These are phyloP conservation scores for Onychomys arenicola DNA, from an alignment of 2,797 vertebrate species.

Conservation along the genomic window DNA sequence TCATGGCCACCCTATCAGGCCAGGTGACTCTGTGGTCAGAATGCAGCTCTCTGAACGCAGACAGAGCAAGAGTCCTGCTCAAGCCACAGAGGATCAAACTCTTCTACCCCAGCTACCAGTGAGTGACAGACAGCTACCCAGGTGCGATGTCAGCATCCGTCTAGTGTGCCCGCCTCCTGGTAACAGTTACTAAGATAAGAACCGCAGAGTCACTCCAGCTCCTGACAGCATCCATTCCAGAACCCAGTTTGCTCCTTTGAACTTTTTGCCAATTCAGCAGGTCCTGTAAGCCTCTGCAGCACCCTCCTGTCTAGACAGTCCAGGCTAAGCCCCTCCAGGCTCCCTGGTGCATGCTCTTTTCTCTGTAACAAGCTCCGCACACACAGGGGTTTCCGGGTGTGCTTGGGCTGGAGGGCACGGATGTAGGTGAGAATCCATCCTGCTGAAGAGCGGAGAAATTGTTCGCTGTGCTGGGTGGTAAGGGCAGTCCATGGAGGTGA, in stretches of 20 bases:
- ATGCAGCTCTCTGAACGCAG: not conserved
- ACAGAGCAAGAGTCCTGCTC: not conserved
- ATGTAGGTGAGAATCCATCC: not conserved
- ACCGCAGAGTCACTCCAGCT: not conserved
- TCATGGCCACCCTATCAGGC: too few species aligned
- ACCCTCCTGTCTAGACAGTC: not conserved
- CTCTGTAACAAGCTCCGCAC: not conserved
- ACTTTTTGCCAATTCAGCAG: not conserved
- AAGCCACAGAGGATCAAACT: not conserved
- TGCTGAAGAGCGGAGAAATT: not conserved
- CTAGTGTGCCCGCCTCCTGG: not conserved
- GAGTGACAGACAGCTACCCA: not conserved
- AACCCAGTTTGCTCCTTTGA: not conserved
- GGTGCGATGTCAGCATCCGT: not conserved
- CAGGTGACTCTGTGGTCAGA: not conserved
- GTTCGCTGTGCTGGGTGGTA: not conserved
- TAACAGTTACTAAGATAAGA: not conserved
- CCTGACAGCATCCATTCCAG: not conserved
- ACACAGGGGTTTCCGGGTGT: not conserved
- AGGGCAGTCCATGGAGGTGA: fast-evolving
- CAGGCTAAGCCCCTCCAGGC: not conserved
- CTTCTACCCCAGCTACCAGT: not conserved
- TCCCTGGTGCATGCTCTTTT: not conserved
- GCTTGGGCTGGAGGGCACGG: not conserved
- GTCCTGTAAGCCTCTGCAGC: not conserved